Evolutionary conservation across 1,140 invertebrate species (phyloP), one percentile per base, ranked within the genome.

Genomic region (Dufourea novaeangliae): DNA sequence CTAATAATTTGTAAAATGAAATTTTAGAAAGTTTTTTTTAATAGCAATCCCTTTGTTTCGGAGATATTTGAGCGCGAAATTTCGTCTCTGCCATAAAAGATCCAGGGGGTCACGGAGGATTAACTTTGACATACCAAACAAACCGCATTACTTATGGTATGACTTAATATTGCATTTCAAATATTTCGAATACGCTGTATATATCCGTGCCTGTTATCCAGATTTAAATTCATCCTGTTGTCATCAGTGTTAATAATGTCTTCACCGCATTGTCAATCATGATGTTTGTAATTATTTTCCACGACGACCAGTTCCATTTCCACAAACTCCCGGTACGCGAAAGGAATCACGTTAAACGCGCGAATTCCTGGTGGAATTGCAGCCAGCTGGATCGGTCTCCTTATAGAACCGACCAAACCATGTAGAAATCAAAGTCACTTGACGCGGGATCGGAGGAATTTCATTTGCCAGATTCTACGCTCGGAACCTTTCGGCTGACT

Each of bases 391-490:
- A 76, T 69, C 73, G 64, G 57, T 69, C 73, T 67, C 32, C 57
- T 76, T 59, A 39, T 41, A 32, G 46, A 41, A 2, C 39, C 39
- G 66, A 29, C 44, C 59, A 41, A 62, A 57, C 66, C 66, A 69
- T 76, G 54, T 56, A 76, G 73, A 76, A 76, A 76, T 76, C 73
- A 76, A 76, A 76, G 54, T 76, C 73, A 69, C 66, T 76, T 66
- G 73, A 56, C 54, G 20, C 22, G 66, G 34, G 54, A 46, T 37
- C 64, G 34, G 32, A 69, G 73, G 73, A 76, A 76, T 76, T 76
- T 76, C 73, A 76, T 76, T 76, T 76, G 37, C 73, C 27, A 67
- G 72, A 74, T 74, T 74, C 72, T 67, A 37, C 46, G 34, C 44
- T 27, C 34, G 50, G 54, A 59, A 57, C 66, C 52, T 68, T 66